phyloP scores from a whole-genome alignment of 2,113 vertebrate genomes.

The Pampusana beccarii region DNA sequence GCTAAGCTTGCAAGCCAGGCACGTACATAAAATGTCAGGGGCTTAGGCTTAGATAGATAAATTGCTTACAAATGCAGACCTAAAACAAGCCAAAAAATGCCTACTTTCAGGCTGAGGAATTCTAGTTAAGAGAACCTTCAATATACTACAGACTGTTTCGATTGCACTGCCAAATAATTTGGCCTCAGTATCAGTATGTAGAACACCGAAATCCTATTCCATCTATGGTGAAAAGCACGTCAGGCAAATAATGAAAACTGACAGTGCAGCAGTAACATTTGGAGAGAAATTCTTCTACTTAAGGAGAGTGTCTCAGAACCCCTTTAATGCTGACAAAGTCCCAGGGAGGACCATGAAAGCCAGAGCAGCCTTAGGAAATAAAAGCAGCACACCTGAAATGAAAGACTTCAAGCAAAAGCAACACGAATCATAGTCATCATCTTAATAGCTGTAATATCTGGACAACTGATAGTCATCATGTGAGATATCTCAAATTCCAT shows the following conservation, averaged over 20 bases:
- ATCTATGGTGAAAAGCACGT: not conserved
- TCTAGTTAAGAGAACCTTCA: not conserved
- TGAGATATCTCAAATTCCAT: not conserved
- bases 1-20: not conserved
- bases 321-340: not conserved
- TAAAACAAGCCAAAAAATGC: not conserved
- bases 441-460: not conserved
- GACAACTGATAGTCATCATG: not conserved
- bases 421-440: not conserved
- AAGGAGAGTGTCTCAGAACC: not conserved
- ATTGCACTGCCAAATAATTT: constrained; percentile 12
- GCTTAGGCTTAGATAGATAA: not conserved
- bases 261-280: not conserved
- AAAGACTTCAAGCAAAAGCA: not conserved
- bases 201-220: not conserved
- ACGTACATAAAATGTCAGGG: not conserved
- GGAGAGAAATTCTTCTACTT: not conserved
- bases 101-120: not conserved
- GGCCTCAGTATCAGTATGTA: not conserved
- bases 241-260: not conserved
- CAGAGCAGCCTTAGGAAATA: not conserved
- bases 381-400: not conserved
- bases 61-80: not conserved
- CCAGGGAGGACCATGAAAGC: not conserved
- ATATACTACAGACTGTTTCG: not conserved